Conservation (phyloP, 1,140 invertebrate genomes). For the Microplitis demolitor region DNA sequence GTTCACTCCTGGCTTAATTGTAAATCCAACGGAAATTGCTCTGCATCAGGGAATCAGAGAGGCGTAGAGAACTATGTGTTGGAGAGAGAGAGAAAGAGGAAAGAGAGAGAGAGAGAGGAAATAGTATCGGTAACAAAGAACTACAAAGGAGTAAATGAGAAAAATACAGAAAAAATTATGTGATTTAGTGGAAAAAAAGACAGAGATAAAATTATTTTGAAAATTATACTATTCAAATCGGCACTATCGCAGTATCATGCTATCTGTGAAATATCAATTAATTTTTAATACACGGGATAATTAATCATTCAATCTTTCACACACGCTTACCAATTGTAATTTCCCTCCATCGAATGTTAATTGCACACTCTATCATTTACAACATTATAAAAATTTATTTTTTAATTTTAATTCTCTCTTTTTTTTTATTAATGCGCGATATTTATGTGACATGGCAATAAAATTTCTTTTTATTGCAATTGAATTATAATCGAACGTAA, state of each 20-base stretch:
- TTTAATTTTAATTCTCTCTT: neutral
- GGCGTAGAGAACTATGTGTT: neutral
- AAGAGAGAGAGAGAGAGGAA: neutral
- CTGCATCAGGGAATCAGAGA: neutral
- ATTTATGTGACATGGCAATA: too few relatives aligned
- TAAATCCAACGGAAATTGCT: slow-evolving; percentile 19
- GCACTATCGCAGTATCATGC: slow-evolving; percentile 9
- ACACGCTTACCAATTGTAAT: neutral
- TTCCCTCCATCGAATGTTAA: neutral
- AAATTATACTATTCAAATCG: neutral
- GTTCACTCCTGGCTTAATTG: slow-evolving; percentile 22
- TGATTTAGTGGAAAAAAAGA: neutral
- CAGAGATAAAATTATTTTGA: neutral
- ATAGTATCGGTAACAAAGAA: neutral
- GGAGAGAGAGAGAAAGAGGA: neutral
- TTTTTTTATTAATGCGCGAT: neutral
- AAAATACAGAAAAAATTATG: neutral
- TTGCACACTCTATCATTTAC: slow-evolving; percentile 28
- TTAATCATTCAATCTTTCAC: slow-evolving; percentile 26
- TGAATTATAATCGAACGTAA: too few relatives aligned
- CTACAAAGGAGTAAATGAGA: neutral
- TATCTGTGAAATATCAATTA: slow-evolving; percentile 55
- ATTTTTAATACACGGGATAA: slow-evolving; percentile 40
- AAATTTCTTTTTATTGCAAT: too few relatives aligned
- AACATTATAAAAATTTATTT: slow-evolving; percentile 19